phyloP scores from a whole-genome alignment of 2,113 vertebrate genomes.

The Forbesichthys papilliferus region DNA sequence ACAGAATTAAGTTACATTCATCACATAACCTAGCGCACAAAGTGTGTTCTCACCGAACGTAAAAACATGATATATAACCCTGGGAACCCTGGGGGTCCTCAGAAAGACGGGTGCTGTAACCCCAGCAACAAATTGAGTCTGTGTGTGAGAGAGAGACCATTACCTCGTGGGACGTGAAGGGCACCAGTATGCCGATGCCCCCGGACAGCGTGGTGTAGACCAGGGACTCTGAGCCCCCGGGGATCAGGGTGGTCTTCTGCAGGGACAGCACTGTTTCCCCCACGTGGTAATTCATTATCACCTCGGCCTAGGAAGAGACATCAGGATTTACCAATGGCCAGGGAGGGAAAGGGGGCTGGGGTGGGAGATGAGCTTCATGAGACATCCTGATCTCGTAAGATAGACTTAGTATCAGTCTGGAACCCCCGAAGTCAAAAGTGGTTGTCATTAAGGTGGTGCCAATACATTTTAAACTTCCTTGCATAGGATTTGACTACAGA shows the following conservation, averaged over 20 bases:
- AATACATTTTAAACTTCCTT: too few relatives aligned
- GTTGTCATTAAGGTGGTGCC: background rate
- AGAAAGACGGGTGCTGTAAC: background rate
- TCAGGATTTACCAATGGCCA: background rate
- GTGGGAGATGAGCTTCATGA: too few relatives aligned
- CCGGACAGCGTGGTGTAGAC: constrained; percentile 97
- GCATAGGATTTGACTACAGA: too few relatives aligned
- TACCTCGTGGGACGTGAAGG: constrained; percentile 98
- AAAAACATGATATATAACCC: too few relatives aligned
- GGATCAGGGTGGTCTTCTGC: constrained; percentile 97
- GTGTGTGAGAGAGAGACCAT: background rate
- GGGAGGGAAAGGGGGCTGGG: background rate
- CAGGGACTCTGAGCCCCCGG: constrained; percentile 94
- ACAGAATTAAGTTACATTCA: too few relatives aligned
- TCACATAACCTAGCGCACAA: too few relatives aligned
- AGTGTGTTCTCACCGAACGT: too few relatives aligned
- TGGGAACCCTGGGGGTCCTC: too few relatives aligned
- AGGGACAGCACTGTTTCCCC: constrained; percentile 94
- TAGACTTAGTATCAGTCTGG: too few relatives aligned
- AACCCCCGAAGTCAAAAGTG: too few relatives aligned
- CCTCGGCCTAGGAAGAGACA: constrained; percentile 83
- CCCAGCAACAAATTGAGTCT: constrained; percentile 3
- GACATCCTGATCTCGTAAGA: too few relatives aligned
- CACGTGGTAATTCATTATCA: constrained; percentile 95
- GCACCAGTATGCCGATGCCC: constrained; percentile 95